Evolutionary conservation across 2,797 vertebrate species (phyloP).

Genomic region (Lithobates pipiens): DNA sequence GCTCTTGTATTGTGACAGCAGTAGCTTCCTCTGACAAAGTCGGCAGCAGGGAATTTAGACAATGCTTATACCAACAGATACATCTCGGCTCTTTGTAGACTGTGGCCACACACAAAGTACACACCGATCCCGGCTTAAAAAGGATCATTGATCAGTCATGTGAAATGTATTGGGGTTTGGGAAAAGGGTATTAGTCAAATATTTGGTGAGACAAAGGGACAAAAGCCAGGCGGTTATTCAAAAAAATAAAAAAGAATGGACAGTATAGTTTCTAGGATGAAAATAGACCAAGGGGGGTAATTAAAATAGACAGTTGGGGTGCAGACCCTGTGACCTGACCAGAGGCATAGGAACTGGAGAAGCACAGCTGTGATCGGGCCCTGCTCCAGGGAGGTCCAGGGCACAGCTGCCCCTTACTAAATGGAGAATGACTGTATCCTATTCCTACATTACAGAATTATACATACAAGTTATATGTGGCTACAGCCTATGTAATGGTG

Average conservation of each 20-base stretch:
- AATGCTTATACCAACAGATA: slow-evolving; percentile 43
- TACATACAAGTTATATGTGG: too few species aligned
- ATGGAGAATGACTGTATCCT: too few species aligned
- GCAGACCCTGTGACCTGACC: neutral
- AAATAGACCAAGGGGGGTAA: neutral
- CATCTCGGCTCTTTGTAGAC: slow-evolving; percentile 14
- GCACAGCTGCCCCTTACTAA: too few species aligned
- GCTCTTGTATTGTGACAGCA: slow-evolving; percentile 69
- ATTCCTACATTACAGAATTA: too few species aligned
- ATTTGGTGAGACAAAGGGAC: neutral
- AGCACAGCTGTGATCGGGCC: too few species aligned
- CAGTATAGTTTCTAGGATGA: neutral
- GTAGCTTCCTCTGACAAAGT: slow-evolving; percentile 65
- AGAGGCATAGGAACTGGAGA: neutral
- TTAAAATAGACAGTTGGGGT: neutral
- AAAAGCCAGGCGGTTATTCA: slow-evolving; percentile 15
- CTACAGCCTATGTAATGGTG: too few species aligned
- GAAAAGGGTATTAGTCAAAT: slow-evolving; percentile 39
- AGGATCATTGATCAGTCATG: slow-evolving; percentile 46
- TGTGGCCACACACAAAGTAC: slow-evolving; percentile 4
- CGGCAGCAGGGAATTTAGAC: slow-evolving; percentile 22
- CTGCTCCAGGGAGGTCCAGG: too few species aligned
- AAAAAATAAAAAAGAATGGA: neutral
- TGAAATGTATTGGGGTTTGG: slow-evolving; percentile 62
- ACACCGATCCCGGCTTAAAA: slow-evolving; percentile 35